Conservation (phyloP, 2,888 invertebrate species). For the Leptogaster cylindrica region DNA sequence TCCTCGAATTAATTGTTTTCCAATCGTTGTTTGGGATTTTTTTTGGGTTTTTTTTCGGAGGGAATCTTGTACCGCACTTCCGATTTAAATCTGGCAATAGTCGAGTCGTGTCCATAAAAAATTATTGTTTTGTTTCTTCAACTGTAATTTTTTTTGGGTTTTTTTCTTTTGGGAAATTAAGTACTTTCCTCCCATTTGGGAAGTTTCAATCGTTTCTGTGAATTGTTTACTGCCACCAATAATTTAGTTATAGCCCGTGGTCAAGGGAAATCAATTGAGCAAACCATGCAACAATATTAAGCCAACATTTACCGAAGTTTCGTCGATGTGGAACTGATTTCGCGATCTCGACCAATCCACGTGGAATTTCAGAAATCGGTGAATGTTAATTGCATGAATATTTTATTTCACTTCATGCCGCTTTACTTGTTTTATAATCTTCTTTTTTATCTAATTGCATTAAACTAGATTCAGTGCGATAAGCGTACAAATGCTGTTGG, state of each 20-base stretch:
- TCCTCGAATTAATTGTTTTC: not conserved
- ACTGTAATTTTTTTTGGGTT: conserved; percentile 12
- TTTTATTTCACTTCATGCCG: conserved; percentile 40
- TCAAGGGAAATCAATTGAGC: conserved; percentile 20
- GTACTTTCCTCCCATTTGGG: conserved; percentile 22
- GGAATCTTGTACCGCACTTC: conserved; percentile 6
- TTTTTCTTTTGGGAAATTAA: not conserved
- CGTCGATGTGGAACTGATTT: not conserved
- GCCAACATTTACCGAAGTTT: not conserved
- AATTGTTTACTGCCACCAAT: not conserved
- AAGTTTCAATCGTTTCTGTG: too few species aligned
- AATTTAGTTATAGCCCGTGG: conserved; percentile 20
- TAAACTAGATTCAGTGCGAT: conserved; percentile 44
- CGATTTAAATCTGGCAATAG: too few species aligned
- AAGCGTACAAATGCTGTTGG: not conserved
- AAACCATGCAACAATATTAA: conserved; percentile 19
- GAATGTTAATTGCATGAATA: conserved; percentile 43
- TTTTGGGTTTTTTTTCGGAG: not conserved
- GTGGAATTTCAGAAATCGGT: conserved; percentile 18
- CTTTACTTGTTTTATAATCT: conserved; percentile 27
- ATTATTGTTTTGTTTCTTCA: too few species aligned
- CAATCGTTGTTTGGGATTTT: conserved; percentile 4
- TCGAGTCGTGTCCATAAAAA: too few species aligned
- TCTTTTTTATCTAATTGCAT: conserved; percentile 40
- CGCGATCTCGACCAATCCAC: conserved; percentile 20